Conservation (phyloP, 2,888 invertebrate genomes). For the Globia sparganii region DNA sequence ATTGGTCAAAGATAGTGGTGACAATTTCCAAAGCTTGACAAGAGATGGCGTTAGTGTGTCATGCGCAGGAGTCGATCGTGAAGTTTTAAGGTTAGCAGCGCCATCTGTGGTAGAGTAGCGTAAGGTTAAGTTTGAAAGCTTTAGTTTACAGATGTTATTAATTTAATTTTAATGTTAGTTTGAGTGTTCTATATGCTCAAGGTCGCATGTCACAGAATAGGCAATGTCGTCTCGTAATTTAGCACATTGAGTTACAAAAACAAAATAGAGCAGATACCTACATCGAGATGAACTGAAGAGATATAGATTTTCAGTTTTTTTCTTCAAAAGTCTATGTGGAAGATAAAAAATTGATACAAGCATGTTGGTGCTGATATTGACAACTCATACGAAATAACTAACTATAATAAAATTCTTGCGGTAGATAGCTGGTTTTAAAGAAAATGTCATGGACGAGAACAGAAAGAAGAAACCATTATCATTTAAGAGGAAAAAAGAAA, state of each 20-base stretch:
- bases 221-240: neutral
- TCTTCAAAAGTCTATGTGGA: neutral
- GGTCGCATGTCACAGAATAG: neutral
- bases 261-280: neutral
- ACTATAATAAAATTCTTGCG: neutral
- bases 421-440: neutral
- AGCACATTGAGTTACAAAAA: neutral
- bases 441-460: neutral
- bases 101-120: conserved; percentile 83
- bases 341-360: neutral
- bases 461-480: neutral
- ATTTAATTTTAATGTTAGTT: neutral
- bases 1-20: conserved; percentile 49
- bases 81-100: conserved; percentile 69
- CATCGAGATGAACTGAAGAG: neutral
- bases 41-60: conserved; percentile 70
- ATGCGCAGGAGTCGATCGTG: conserved; percentile 75
- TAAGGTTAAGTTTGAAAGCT: conserved; percentile 23
- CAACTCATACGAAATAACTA: neutral
- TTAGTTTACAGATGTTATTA: neutral
- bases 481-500: conserved; percentile 17
- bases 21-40: conserved; percentile 36
- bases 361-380: neutral
- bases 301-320: neutral
- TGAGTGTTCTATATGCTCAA: neutral